A percentile compares a stretch with the other conserved stretches of the same genome.
Conservation (phyloP, 2,888 invertebrate species). For the Phragmatobia fuliginosa region DNA sequence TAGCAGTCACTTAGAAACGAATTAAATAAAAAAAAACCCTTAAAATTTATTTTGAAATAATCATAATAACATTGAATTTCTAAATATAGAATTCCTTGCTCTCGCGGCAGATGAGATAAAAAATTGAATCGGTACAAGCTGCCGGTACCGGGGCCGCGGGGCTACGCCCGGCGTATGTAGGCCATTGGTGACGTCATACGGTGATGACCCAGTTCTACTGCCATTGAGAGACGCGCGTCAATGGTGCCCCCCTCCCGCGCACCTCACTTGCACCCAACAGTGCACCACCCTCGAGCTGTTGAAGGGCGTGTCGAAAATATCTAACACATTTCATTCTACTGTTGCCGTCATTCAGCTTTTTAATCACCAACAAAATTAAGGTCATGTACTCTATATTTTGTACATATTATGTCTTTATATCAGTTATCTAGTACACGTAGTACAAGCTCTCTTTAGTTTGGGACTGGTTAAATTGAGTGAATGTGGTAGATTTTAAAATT, state of each 20-base stretch:
- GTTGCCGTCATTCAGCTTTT: conserved; percentile 1
- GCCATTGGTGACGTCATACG: conserved; percentile 81
- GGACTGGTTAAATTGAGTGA: too few relatives aligned
- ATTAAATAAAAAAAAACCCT: conserved; percentile 13
- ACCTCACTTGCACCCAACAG: conserved; percentile 54
- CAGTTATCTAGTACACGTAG: too few relatives aligned
- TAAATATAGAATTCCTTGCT: conserved; percentile 75
- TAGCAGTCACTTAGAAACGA: neutral
- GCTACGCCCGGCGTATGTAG: conserved; percentile 82
- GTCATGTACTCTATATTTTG: neutral
- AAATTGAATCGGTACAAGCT: conserved; percentile 62
- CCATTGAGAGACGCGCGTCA: conserved; percentile 86
- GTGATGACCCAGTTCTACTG: conserved; percentile 79
- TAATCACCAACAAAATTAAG: conserved; percentile 1
- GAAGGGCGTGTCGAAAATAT: conserved; percentile 40
- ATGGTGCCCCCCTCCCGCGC: conserved; percentile 72
- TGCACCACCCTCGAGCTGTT: conserved; percentile 51
- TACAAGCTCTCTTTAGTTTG: too few relatives aligned
- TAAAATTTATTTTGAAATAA: conserved; percentile 36
- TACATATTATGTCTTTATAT: too few relatives aligned
- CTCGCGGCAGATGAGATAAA: conserved; percentile 62
- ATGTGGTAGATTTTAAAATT: too few relatives aligned
- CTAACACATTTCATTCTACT: conserved; percentile 7
- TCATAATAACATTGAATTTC: conserved; percentile 56
- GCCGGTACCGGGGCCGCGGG: conserved; percentile 60